Evolutionary conservation across 2,888 invertebrate genomes (phyloP).

Genomic region (Desoria tigrina): DNA sequence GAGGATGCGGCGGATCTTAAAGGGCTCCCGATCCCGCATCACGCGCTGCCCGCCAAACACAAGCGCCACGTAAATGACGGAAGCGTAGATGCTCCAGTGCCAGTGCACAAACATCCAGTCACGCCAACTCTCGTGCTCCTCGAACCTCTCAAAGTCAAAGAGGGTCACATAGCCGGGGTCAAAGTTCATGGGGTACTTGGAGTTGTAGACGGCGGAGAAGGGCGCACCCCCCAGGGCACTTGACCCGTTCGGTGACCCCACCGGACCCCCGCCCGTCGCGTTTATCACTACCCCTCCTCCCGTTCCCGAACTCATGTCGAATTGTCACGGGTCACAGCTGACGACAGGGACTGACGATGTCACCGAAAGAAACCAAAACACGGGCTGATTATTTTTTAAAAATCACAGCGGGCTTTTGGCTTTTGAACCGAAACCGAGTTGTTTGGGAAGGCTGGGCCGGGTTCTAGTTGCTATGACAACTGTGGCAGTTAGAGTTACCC

Average conservation of each 20-base stretch:
- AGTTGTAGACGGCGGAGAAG: constrained; percentile 29
- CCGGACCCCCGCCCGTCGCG: constrained; percentile 3
- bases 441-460: no score
- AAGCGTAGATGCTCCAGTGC: constrained; percentile 45
- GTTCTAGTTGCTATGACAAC: no score
- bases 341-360: no score
- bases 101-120: constrained; percentile 42
- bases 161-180: constrained; percentile 38
- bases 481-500: no score
- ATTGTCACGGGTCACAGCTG: no score
- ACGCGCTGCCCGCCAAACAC: constrained; percentile 27
- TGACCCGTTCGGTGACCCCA: background rate
- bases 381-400: no score
- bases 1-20: constrained; percentile 26
- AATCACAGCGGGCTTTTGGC: no score
- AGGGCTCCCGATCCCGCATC: constrained; percentile 31
- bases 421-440: no score
- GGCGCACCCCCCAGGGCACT: background rate
- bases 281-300: constrained; percentile 13
- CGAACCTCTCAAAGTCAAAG: constrained; percentile 43
- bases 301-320: no score
- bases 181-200: constrained; percentile 38
- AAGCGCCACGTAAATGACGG: constrained; percentile 30
- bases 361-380: no score
- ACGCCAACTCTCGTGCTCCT: constrained; percentile 43